Evolutionary conservation across 2,888 invertebrate genomes (phyloP), one percentile per base, ranked within the genome.

Genomic region (Laothoe populi): DNA sequence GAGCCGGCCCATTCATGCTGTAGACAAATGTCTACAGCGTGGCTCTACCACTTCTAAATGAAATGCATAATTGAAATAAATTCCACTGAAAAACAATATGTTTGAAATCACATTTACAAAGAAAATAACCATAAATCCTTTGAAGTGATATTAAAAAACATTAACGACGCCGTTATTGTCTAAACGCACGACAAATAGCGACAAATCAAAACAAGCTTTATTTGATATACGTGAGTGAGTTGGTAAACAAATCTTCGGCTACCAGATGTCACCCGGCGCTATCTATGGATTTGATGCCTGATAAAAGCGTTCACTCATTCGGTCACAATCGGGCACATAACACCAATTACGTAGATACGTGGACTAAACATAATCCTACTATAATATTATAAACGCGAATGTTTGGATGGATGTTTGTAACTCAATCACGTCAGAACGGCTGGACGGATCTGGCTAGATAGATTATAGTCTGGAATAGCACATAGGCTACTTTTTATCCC

Each of bases 251-350:
- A 53, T 45, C 26, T 24, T 59, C 64, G 59, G 59, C 59, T 46
- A 46, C 64, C 62, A 64, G 62, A 62, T 64, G 62, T 48, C 59
- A 62, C 58, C 38, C 45, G 19, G 45, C 10, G 35, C 24, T 44
- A 46, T 40, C 24, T 44, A 46, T 40, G 42, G 38, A 57, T 62
- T 40, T 42, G 60, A 53, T 26, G 42, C 60, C 38, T 53, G 40
- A 26, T 42, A 31, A 26, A 26, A 16, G 26, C 21, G 21, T 53
- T 13, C 8, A n/a, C n/a, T n/a, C n/a, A n/a, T n/a, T n/a, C n/a
- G n/a, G n/a, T n/a, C n/a, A 40, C 48, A 48, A 23, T 16, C 21
- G 23, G 16, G 31, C 24, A 46, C 46, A 48, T 21, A 40, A 23
- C 26, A 23, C 35, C n/a, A 13, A 35, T 19, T 61, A 61, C 60